Evolutionary conservation across 2,888 invertebrate genomes (phyloP).

Genomic region (Dascillus cervinus): DNA sequence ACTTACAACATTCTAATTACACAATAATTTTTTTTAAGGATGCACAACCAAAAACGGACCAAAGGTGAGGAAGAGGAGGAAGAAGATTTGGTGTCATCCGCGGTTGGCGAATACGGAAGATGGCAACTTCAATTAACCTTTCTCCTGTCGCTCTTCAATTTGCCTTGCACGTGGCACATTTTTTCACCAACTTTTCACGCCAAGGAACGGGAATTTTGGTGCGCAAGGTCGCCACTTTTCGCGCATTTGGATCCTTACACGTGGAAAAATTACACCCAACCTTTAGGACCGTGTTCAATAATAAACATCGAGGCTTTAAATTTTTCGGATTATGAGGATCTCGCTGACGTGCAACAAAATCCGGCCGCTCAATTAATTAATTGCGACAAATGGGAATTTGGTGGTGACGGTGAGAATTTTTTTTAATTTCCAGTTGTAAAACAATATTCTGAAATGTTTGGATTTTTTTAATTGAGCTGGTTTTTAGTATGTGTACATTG

Average conservation of each 20-base stretch:
- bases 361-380: constrained; percentile 18
- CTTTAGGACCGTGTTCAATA: constrained; percentile 49
- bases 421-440: no score
- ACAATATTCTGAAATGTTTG: no score
- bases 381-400: constrained; percentile 37
- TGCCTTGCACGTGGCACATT: constrained; percentile 76
- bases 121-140: constrained; percentile 73
- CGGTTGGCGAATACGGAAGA: constrained; percentile 67
- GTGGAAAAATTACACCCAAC: constrained; percentile 64
- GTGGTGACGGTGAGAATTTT: constrained; percentile 32
- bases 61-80: constrained; percentile 6
- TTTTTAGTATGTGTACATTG: no score
- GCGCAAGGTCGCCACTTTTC: constrained; percentile 53
- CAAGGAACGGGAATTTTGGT: constrained; percentile 61
- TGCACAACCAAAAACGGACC: constrained; percentile 10
- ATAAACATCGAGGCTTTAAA: constrained; percentile 43
- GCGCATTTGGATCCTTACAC: constrained; percentile 45
- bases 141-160: constrained; percentile 65
- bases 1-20: not conserved
- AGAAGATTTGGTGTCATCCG: constrained; percentile 57
- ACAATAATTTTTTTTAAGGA: constrained; percentile 10
- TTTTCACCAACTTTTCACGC: constrained; percentile 70
- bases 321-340: constrained; percentile 30
- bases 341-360: constrained; percentile 15
- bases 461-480: no score